Conservation (phyloP, 2,888 invertebrate species). For the Physocephala rufipes region DNA sequence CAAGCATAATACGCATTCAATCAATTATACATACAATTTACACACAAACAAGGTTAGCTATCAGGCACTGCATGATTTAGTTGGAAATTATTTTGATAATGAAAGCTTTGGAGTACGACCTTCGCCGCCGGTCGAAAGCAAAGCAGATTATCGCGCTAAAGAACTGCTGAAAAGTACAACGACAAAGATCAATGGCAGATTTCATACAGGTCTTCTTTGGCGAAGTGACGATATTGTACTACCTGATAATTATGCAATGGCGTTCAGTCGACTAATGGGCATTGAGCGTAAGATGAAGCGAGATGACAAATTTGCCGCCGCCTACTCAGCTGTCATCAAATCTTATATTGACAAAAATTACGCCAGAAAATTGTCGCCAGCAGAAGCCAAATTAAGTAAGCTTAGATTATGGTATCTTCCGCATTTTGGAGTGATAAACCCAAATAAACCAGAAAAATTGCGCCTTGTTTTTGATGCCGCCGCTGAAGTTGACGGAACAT, state of each 20-base stretch:
- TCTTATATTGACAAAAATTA: not conserved
- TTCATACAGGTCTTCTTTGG: conserved; percentile 37
- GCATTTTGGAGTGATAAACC: conserved; percentile 45
- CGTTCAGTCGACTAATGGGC: not conserved
- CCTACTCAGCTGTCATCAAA: conserved; percentile 37
- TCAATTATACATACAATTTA: not conserved
- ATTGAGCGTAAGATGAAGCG: conserved; percentile 8
- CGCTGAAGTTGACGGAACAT: conserved; percentile 48
- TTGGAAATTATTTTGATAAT: conserved; percentile 1
- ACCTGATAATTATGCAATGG: conserved; percentile 2
- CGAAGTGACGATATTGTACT: conserved; percentile 34
- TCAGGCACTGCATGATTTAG: not conserved
- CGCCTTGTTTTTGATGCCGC: conserved; percentile 55
- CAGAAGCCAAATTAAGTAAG: not conserved
- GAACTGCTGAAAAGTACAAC: conserved; percentile 1
- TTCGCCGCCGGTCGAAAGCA: conserved; percentile 21
- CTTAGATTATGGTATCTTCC: not conserved
- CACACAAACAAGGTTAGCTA: not conserved
- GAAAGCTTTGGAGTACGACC: conserved; percentile 39
- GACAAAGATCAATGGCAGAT: conserved; percentile 29
- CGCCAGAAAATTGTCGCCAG: not conserved
- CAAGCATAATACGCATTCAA: not conserved
- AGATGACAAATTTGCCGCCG: conserved; percentile 48
- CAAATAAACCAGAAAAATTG: conserved; percentile 50
- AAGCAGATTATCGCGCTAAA: conserved; percentile 13